These are phyloP conservation scores for Carlito syrichta DNA, from an alignment of 2,113 vertebrate species.

Conservation along the genomic window DNA sequence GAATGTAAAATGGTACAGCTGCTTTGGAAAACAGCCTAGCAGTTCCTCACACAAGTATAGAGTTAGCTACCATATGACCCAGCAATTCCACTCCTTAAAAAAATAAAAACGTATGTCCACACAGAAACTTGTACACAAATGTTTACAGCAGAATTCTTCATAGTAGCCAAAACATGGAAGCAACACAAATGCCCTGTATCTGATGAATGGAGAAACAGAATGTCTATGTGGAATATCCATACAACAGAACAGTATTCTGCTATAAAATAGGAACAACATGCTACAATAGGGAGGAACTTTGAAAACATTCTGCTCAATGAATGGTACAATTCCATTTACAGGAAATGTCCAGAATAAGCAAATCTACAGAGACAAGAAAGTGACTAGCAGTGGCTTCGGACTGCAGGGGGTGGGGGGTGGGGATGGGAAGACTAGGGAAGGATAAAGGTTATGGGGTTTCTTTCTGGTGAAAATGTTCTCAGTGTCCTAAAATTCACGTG, in stretches of 20 bases:
- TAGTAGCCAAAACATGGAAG: neutral
- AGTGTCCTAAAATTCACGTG: too few species aligned
- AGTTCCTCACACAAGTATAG: neutral
- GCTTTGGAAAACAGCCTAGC: neutral
- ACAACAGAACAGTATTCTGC: neutral
- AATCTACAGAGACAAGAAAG: neutral
- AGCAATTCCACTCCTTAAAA: neutral
- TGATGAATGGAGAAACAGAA: neutral
- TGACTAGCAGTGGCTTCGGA: neutral
- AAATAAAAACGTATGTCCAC: neutral
- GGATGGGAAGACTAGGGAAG: neutral
- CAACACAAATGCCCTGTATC: neutral
- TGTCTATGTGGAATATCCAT: neutral
- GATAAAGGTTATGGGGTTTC: neutral
- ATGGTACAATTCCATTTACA: neutral
- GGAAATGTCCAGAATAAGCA: neutral
- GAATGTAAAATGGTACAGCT: neutral
- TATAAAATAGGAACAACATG: neutral
- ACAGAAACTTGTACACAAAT: neutral
- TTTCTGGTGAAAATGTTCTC: neutral
- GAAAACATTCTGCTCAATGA: neutral
- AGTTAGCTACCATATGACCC: neutral
- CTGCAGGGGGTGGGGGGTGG: rapidly evolving
- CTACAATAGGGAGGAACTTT: neutral
- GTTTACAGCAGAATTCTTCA: conserved; percentile 24